Evolutionary conservation across 2,113 vertebrate genomes (phyloP), one percentile per base, ranked within the genome.

Genomic region (Daubentonia madagascariensis): DNA sequence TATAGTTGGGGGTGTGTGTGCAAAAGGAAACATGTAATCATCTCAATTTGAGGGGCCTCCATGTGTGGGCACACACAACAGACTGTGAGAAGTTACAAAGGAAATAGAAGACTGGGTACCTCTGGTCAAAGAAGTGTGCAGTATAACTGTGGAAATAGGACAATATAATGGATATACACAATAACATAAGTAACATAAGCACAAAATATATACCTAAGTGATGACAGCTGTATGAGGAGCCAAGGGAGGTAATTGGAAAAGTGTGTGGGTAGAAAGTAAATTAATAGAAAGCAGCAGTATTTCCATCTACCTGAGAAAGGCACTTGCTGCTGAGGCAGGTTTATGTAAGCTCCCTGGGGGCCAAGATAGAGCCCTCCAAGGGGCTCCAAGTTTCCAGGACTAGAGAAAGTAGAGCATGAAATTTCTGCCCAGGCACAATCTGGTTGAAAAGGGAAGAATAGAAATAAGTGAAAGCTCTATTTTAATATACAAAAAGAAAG

Each of bases 161-260:
- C 81, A 72, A 63, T 40, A 87, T 8, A 92, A 70, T 65, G 57
- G 61, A 52, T 61, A 45, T 37, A 37, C 35, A 35, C 18, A 79
- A 45, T 78, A 89, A 84, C 63, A 10, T 61, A 57, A 90, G 84
- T 52, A 81, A 84, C 75, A 25, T 40, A 93, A 78, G 92, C 61
- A 59, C 65, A 40, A 88, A 72, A 23, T 45, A 85, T n/a, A 80
- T 68, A 81, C 76, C 93, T 92, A 83, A 93, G 88, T 91, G 91
- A 81, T 80, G 96, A 96, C 93, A 93, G 96, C 97, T 97, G 37
- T 75, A 5, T 72, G 81, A 81, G 85, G 65, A 92, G 37, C 85
- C 76, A 17, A 35, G 45, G 83, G 73, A 89, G 48, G 79, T 84
- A 86, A 75, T 16, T 92, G 87, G 87, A 73, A 89, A 98, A 85